phyloP scores from a whole-genome alignment of 2,888 invertebrate species.

The Ethmia dodecea region DNA sequence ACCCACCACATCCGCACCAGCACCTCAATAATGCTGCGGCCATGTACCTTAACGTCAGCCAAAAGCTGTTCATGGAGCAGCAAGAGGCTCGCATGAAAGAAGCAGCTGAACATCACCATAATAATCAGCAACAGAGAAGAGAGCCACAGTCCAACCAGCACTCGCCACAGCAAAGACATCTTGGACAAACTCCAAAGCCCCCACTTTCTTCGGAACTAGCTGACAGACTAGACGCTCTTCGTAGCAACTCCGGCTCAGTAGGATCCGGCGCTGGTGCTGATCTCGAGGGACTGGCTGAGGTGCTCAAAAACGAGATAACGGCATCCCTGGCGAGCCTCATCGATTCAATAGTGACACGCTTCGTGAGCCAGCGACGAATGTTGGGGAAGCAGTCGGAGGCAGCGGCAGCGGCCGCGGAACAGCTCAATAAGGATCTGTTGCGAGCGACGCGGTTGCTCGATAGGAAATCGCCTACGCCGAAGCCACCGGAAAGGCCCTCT shows the following conservation, averaged over 20 bases:
- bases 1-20: slow-evolving; percentile 74
- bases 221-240: slow-evolving; percentile 86
- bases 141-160: slow-evolving; percentile 79
- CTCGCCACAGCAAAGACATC: slow-evolving; percentile 72
- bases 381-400: slow-evolving; percentile 88
- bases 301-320: slow-evolving; percentile 93
- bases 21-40: slow-evolving; percentile 80
- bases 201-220: slow-evolving; percentile 83
- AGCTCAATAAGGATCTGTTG: slow-evolving; percentile 89
- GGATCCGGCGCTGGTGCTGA: slow-evolving; percentile 86
- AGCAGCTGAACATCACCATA: slow-evolving; percentile 74
- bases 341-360: slow-evolving; percentile 91
- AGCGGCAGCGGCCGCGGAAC: slow-evolving; percentile 88
- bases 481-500: slow-evolving; percentile 81
- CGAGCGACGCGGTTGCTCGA: slow-evolving; percentile 89
- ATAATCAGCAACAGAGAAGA: slow-evolving; percentile 77
- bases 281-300: slow-evolving; percentile 92
- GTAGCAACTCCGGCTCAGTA: slow-evolving; percentile 82
- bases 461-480: slow-evolving; percentile 87
- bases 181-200: slow-evolving; percentile 64
- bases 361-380: slow-evolving; percentile 87
- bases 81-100: slow-evolving; percentile 87
- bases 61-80: slow-evolving; percentile 85
- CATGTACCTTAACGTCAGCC: slow-evolving; percentile 87
- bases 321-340: slow-evolving; percentile 89